Percentiles rank a stretch among this genome's conserved stretches.
Evolutionary conservation across 2,888 invertebrate genomes (phyloP).

Genomic region (Hypercompe scribonia): DNA sequence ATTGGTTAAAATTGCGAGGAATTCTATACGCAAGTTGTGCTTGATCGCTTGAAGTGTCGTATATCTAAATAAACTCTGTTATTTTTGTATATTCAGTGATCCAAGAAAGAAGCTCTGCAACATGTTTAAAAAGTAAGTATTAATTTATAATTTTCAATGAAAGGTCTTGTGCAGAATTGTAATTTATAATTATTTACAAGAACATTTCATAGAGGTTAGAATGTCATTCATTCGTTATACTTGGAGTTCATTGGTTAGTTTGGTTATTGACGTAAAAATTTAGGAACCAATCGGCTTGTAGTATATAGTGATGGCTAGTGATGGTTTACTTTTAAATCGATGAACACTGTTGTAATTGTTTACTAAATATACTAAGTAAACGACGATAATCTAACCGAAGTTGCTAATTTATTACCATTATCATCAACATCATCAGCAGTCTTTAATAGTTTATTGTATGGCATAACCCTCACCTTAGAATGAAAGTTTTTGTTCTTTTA

Average conservation of each 20-base stretch:
- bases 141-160: neutral
- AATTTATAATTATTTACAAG: neutral
- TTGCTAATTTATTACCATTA: no score
- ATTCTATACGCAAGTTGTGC: conserved; percentile 25
- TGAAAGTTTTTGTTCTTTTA: no score
- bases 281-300: conserved; percentile 34
- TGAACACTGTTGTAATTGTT: conserved; percentile 8
- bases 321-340: neutral
- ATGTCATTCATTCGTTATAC: conserved; percentile 38
- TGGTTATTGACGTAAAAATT: conserved; percentile 54
- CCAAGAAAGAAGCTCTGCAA: conserved; percentile 37
- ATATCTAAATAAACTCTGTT: conserved; percentile 10
- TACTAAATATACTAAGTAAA: conserved; percentile 23
- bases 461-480: no score
- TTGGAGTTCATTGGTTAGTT: conserved; percentile 32
- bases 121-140: conserved; percentile 85
- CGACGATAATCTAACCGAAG: neutral
- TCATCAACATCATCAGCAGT: no score
- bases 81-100: conserved; percentile 7
- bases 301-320: conserved; percentile 24
- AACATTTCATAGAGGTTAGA: conserved; percentile 57
- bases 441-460: no score
- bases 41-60: conserved; percentile 28
- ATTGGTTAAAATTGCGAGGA: conserved; percentile 28
- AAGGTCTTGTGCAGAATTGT: neutral